Conservation (phyloP, 2,113 vertebrate genomes). For the Corythaixoides concolor region DNA sequence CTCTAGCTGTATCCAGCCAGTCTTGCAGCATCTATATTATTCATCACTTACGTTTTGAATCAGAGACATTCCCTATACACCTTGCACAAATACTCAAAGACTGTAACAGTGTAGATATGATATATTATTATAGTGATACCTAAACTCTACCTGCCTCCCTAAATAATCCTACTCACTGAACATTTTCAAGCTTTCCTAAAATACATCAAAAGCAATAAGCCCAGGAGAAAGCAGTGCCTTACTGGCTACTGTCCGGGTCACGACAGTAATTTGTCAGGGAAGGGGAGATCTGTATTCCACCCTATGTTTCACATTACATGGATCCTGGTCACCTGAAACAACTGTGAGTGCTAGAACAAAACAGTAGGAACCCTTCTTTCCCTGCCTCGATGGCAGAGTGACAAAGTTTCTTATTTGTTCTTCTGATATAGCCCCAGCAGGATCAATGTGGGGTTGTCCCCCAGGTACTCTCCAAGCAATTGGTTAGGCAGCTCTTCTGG, state of each 20-base stretch:
- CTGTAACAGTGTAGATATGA: not conserved
- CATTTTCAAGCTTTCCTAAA: not conserved
- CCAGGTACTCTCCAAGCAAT: not conserved
- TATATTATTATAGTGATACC: not conserved
- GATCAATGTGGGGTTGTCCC: not conserved
- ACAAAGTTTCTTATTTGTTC: not conserved
- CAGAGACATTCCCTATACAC: not conserved
- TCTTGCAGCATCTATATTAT: not conserved
- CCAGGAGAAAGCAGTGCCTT: not conserved
- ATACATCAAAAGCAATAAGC: not conserved
- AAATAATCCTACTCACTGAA: not conserved
- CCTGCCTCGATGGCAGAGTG: not conserved
- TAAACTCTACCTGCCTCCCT: not conserved
- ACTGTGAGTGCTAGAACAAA: not conserved
- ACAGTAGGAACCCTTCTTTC: not conserved
- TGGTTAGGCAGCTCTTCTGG: not conserved
- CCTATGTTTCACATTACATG: not conserved
- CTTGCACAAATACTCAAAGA: not conserved
- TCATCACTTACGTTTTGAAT: not conserved
- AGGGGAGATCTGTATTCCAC: not conserved
- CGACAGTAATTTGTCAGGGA: not conserved
- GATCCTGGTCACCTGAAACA: not conserved
- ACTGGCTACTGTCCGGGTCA: not conserved
- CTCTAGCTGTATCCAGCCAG: not conserved
- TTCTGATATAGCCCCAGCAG: not conserved